A percentile compares a stretch with the other conserved stretches of the same genome.
Evolutionary conservation across 2,797 vertebrate genomes (phyloP).

Genomic region (Pteronotus mesoamericanus): DNA sequence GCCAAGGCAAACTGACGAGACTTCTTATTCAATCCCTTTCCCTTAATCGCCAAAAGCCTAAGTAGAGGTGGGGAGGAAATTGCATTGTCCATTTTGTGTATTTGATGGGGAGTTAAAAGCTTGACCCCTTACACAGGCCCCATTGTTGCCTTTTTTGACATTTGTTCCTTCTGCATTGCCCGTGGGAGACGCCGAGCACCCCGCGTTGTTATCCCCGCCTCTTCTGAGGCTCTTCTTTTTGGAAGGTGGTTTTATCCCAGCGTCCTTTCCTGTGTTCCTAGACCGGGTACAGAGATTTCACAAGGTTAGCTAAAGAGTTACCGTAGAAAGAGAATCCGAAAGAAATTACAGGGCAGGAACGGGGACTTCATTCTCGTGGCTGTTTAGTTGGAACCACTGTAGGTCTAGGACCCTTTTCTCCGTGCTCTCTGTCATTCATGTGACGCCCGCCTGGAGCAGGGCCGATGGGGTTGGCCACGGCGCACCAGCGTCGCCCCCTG

Average conservation of each 20-base stretch:
- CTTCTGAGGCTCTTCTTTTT: not conserved
- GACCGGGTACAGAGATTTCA: not conserved
- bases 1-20: not conserved
- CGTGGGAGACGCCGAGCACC: accelerated
- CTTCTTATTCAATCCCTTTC: not conserved
- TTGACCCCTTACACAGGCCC: too few species aligned
- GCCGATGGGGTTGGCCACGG: not conserved
- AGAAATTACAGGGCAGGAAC: not conserved
- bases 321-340: not conserved
- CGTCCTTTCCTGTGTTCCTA: not conserved
- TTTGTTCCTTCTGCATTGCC: not conserved
- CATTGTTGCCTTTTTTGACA: not conserved
- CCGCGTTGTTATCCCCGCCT: not conserved
- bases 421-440: accelerated
- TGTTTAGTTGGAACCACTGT: not conserved
- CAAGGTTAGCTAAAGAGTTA: not conserved
- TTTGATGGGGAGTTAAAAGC: not conserved
- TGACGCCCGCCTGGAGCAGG: not conserved
- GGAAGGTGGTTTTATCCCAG: not conserved
- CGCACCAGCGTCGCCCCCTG: accelerated
- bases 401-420: not conserved
- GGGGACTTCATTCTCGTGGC: not conserved
- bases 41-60: not conserved
- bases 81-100: accelerated
- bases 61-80: not conserved